Base-by-base conservation (phyloP, 2,888 invertebrate species). In the Polyploca ridens region DNA sequence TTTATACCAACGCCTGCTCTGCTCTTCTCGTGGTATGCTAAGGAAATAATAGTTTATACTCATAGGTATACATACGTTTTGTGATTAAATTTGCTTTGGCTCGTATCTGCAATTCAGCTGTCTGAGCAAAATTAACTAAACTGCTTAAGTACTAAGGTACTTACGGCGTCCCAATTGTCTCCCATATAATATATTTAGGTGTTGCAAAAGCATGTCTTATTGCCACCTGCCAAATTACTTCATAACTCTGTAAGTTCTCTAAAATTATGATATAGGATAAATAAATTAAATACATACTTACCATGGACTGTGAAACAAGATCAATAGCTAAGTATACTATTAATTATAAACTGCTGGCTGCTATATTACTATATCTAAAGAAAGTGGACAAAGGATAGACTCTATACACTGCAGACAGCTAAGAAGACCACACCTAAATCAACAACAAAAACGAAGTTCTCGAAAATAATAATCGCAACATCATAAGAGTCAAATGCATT, bases 241-340 rank as follows among this genome's bases (percentile, higher is more conserved):
- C 46, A 46, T 46, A n/a, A n/a, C n/a, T 49, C 49, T 54, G 54
- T 54, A 54, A 16, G 54, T n/a, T 54, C n/a, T 19, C 46, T 54
- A 54, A 54, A 10, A 54, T 49, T 19, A 54, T 19, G 1, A 54
- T 54, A 19, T 19, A 19, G 16, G 54, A 19, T 54, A 54, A 54
- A 54, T 54, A 54, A 54, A 19, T 54, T 10, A 19, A 19, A 54
- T 19, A n/a, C 19, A 54, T 54, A 54, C 54, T 54, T 54, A 54
- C 54, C 16, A 54, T 19, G 3, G 19, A 54, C 54, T 54, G 54
- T 19, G 19, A 19, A 19, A 10, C 19, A 49, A 16, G 4, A 54
- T 19, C 54, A 54, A 41, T 41, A 41, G 13, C 13, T 1, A 41
- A 13, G 13, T 38, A 3, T 41, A 41, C 7, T 41, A 41, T 41